Conservation (phyloP, 2,888 invertebrate species). For the Ganaspis brasiliensis region DNA sequence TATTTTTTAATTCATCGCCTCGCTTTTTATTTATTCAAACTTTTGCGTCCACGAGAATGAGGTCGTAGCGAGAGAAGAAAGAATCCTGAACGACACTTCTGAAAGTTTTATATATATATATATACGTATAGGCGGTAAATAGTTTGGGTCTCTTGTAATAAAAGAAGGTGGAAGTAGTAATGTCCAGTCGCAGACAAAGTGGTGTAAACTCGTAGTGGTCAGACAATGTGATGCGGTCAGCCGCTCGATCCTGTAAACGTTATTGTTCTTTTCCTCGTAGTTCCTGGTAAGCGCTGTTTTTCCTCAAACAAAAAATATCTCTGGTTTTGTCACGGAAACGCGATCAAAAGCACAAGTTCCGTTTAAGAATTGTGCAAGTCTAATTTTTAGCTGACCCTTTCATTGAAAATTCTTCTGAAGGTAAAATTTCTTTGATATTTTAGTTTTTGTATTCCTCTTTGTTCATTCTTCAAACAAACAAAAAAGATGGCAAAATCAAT, state of each 20-base stretch:
- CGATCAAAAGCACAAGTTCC: neutral
- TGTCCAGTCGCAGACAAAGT: slow-evolving; percentile 29
- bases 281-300: slow-evolving; percentile 24
- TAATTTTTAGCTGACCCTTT: neutral
- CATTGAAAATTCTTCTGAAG: neutral
- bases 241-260: slow-evolving; percentile 34
- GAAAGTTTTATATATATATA: slow-evolving; percentile 18
- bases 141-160: slow-evolving; percentile 11
- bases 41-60: neutral
- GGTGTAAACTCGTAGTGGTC: slow-evolving; percentile 38
- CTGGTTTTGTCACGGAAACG: slow-evolving; percentile 8
- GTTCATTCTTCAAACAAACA: too few relatives aligned
- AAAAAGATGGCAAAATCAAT: too few relatives aligned
- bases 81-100: neutral
- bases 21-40: neutral
- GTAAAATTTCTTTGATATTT: too few relatives aligned
- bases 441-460: too few relatives aligned
- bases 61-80: neutral
- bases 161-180: slow-evolving; percentile 3
- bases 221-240: slow-evolving; percentile 36
- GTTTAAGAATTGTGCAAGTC: slow-evolving; percentile 3
- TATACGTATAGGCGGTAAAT: neutral
- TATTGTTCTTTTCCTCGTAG: slow-evolving; percentile 30
- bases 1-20: neutral
- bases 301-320: slow-evolving; percentile 30